Conservation (phyloP, 1,140 invertebrate species). For the Bombus pascuorum region DNA sequence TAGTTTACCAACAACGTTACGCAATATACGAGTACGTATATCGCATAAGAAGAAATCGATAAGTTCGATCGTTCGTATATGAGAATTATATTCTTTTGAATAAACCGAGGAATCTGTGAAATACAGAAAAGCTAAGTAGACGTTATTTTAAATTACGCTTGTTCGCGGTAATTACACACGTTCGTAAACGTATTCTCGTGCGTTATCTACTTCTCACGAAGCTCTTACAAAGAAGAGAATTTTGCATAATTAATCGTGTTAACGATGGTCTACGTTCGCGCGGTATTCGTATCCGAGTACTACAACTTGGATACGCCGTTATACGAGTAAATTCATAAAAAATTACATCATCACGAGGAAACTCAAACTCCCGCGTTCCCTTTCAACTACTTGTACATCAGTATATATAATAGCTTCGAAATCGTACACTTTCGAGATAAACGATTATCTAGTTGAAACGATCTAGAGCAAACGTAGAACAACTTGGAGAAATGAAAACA, state of each 20-base stretch:
- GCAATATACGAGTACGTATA: neutral
- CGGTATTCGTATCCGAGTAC: neutral
- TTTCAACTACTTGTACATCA: neutral
- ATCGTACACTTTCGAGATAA: no score
- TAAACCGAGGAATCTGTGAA: neutral
- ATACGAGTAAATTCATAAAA: neutral
- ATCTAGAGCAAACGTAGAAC: no score
- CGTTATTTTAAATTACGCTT: neutral
- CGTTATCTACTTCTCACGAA: neutral
- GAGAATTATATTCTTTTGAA: neutral
- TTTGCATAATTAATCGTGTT: constrained; percentile 24
- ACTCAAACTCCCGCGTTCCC: neutral
- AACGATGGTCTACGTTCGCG: neutral
- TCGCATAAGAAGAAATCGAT: no score
- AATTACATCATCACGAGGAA: neutral
- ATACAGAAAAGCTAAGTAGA: neutral
- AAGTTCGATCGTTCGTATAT: no score
- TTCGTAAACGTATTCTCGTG: neutral
- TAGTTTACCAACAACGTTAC: neutral
- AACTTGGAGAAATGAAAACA: no score
- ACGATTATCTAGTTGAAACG: no score
- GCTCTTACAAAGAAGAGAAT: neutral
- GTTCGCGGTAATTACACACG: neutral
- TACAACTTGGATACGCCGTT: neutral
- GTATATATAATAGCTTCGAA: no score